Conservation (phyloP, 2,113 vertebrate species). For the Takifugu bimaculatus region DNA sequence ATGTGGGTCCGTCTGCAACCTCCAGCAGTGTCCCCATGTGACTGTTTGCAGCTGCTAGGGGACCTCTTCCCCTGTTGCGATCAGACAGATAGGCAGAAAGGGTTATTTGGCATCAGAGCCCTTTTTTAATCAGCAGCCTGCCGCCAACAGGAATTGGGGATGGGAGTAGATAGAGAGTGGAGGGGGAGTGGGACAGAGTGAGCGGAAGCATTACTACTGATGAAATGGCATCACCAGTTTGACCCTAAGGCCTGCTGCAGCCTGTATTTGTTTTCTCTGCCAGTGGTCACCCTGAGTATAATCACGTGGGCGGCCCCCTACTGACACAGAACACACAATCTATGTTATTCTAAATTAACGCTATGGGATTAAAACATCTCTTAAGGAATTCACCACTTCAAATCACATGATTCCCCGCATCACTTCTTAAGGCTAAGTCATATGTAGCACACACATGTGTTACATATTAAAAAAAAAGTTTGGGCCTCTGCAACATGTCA, state of each 20-base stretch:
- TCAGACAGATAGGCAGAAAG: conserved; percentile 48
- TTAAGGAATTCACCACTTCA: no score
- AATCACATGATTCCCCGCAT: no score
- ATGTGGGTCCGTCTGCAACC: conserved; percentile 42
- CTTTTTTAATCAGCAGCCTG: conserved; percentile 55
- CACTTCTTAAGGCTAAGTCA: no score
- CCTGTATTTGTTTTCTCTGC: conserved; percentile 44
- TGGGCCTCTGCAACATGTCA: conserved; percentile 15
- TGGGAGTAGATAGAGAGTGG: neutral
- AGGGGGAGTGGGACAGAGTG: neutral
- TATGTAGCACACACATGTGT: no score
- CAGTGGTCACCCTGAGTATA: conserved; percentile 10
- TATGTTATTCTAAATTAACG: no score
- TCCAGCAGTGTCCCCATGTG: conserved; percentile 39
- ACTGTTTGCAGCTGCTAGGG: conserved; percentile 24
- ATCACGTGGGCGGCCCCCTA: conserved; percentile 5
- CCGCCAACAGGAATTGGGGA: conserved; percentile 45
- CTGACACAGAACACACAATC: neutral
- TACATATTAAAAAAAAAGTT: neutral
- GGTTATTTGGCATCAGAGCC: conserved; percentile 49
- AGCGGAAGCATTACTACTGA: conserved; percentile 30
- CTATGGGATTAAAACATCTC: no score
- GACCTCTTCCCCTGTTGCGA: conserved; percentile 38
- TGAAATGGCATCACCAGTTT: conserved; percentile 46
- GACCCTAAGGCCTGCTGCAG: conserved; percentile 43